These are phyloP conservation scores for Chymomyza fuscimana DNA, from an alignment of 2,888 invertebrate species.

Conservation along the genomic window DNA sequence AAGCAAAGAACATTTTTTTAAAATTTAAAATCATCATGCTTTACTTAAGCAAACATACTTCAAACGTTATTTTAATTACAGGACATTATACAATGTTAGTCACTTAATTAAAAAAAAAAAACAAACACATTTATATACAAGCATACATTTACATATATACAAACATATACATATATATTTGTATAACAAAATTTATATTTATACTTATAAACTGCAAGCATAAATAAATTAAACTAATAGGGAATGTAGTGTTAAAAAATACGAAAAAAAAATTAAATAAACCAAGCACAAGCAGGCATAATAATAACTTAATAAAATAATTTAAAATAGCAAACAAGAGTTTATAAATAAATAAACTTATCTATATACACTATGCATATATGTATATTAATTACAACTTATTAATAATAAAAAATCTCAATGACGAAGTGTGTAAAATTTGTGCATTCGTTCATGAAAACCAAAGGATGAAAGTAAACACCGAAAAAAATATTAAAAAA, in stretches of 20 bases:
- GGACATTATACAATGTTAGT: slow-evolving; percentile 22
- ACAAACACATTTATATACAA: slow-evolving; percentile 25
- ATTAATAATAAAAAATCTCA: slow-evolving; percentile 60
- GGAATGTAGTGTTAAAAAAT: slow-evolving; percentile 58
- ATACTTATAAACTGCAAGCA: slow-evolving; percentile 45
- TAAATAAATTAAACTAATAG: slow-evolving; percentile 49
- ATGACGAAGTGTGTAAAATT: slow-evolving; percentile 73
- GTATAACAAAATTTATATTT: slow-evolving; percentile 41
- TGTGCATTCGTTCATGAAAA: slow-evolving; percentile 74
- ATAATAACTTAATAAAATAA: slow-evolving; percentile 41
- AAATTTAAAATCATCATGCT: slow-evolving; percentile 10
- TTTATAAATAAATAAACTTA: slow-evolving; percentile 72
- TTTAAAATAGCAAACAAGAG: slow-evolving; percentile 64
- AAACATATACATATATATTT: slow-evolving; percentile 27
- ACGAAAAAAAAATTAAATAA: slow-evolving; percentile 12
- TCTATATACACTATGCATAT: slow-evolving; percentile 28
- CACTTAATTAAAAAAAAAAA: slow-evolving; percentile 32
- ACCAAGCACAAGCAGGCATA: slow-evolving; percentile 40
- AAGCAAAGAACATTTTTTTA: neutral
- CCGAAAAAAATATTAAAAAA: slow-evolving; percentile 73
- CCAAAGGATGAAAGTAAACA: slow-evolving; percentile 78
- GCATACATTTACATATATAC: slow-evolving; percentile 50
- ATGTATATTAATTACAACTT: slow-evolving; percentile 40
- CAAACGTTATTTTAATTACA: slow-evolving; percentile 20
- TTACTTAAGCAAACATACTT: slow-evolving; percentile 16